Evolutionary conservation across 2,888 invertebrate species (phyloP), one percentile per base, ranked within the genome.

Genomic region (Tetranychus truncatus): DNA sequence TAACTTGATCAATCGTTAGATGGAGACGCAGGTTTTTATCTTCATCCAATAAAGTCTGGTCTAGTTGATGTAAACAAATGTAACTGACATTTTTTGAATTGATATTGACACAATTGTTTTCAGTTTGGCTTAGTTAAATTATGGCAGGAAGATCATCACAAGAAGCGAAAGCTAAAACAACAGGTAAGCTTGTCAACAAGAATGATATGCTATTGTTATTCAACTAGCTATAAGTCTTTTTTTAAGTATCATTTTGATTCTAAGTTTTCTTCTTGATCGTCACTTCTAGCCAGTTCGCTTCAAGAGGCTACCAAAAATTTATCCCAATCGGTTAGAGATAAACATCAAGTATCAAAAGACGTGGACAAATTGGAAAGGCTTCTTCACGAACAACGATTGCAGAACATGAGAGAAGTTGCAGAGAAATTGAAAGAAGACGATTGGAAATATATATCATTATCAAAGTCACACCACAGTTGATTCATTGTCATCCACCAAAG

Each of bases 361-460:
- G 69, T 69, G 11, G 69, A 69, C 11, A 69, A 69, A 69, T 69
- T 69, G 69, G 69, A 69, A 21, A 69, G 20, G 20, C 34, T 24
- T 18, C 21, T 69, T 20, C 69, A 69, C 20, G 69, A 69, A 69
- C 69, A 77, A 55, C 73, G 78, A 66, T 72, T 79, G n/a, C 76
- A 78, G 69, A 71, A 75, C 24, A 44, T 79, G 15, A 73, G 78
- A 11, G 75, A 77, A 55, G 55, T 79, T 44, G 77, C 79, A 45
- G 78, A 78, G 11, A 78, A 77, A 45, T 46, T 79, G 15, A 78
- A 78, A 76, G 78, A 79, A 7, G 78, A 78, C 73, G 75, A 74
- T 55, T 79, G 79, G 79, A 77, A 76, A 73, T 78, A 78, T 74
- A 76, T 78, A 45, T 76, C 78, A 55, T 55, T 55, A 15, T 55